Evolutionary conservation across 2,888 invertebrate genomes (phyloP), one percentile per base, ranked within the genome.

Genomic region (Didymodactylos carnosus): DNA sequence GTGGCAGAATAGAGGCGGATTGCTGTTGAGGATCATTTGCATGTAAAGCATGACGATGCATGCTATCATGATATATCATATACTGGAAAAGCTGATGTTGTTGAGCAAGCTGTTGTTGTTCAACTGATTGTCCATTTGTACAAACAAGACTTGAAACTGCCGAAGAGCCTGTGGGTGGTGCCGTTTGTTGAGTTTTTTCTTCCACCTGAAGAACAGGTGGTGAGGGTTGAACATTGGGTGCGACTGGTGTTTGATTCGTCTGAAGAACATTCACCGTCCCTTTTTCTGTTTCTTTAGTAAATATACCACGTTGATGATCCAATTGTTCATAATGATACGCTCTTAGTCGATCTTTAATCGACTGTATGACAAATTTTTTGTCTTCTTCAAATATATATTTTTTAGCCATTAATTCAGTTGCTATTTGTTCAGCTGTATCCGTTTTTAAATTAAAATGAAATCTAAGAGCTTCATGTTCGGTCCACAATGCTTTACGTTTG

Each of bases 311-410:
- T 29, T 62, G 29, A 19, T 35, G 62, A 62, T 62, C 62, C 16
- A 62, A 0, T 62, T 35, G 35, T 35, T 62, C 62, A 35, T 62
- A 62, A n/a, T 62, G 62, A 62, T 62, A 62, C 29, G 62, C 62
- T 16, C 62, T 16, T n/a, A 62, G 19, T n/a, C 62, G 62, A 35
- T 74, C 74, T 46, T 71, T 71, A 14, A 74, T 74, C 11, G 74
- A 51, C 25, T 74, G 74, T 39, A 53, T 49, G 3, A 74, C 51
- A 72, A 39, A 74, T n/a, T 69, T 71, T 10, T 71, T 74, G 39
- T 74, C 74, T 11, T 74, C 74, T 25, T 74, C 74, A 14, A 71
- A 69, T 39, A 74, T 74, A 39, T 74, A 71, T 39, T 74, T 71
- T 39, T 62, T 74, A 25, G 53, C 71, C 16, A 69, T 74, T 13